A percentile compares a stretch with the other conserved stretches of the same genome.
Evolutionary conservation across 2,113 vertebrate species (phyloP).

Genomic region (Mionectes macconnelli): DNA sequence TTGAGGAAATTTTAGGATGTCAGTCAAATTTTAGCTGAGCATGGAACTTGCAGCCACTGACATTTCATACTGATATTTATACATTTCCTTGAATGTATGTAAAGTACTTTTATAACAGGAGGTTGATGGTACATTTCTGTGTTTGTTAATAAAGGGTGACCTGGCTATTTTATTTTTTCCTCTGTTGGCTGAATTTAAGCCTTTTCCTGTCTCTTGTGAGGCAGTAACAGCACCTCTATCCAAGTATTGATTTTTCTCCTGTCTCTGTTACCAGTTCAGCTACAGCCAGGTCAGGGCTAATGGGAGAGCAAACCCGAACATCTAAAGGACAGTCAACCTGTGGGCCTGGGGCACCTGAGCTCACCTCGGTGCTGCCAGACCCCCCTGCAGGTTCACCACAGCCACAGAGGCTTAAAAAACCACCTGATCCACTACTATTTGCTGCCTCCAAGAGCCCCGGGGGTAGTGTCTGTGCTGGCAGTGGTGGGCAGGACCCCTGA

Average conservation of each 20-base stretch:
- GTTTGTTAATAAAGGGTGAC: conserved; percentile 49
- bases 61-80: conserved; percentile 54
- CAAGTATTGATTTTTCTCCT: background rate
- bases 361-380: background rate
- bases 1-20: conserved; percentile 1
- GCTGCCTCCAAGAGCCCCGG: background rate
- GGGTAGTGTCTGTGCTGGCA: background rate
- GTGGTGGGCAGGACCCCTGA: background rate
- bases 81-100: conserved; percentile 51
- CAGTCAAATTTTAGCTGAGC: background rate
- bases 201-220: background rate
- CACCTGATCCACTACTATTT: background rate
- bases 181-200: conserved; percentile 20
- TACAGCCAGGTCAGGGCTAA: background rate
- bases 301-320: background rate
- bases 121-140: conserved; percentile 39
- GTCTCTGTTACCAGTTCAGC: background rate
- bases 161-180: conserved; percentile 34
- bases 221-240: background rate
- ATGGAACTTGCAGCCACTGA: conserved; percentile 23
- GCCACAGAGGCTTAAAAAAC: background rate
- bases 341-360: background rate
- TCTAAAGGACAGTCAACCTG: background rate
- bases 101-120: conserved; percentile 45
- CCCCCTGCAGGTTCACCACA: background rate